Evolutionary conservation across 2,113 vertebrate species (phyloP).

Genomic region (Hassar affinis): DNA sequence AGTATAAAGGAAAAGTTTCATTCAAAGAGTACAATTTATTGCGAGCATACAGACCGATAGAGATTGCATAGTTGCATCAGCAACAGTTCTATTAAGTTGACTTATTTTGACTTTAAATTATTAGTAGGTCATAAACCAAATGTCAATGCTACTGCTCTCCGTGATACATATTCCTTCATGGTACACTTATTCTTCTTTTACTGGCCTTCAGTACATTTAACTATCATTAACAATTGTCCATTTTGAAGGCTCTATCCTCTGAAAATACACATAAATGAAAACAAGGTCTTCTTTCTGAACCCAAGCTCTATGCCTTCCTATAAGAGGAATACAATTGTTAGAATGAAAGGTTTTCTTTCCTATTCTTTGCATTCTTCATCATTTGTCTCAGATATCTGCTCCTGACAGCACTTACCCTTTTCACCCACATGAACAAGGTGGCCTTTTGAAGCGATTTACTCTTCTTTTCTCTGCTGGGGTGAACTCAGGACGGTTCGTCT

Average conservation of each 20-base stretch:
- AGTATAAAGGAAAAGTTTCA: constrained; percentile 17
- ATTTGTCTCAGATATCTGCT: constrained; percentile 19
- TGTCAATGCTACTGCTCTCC: constrained; percentile 43
- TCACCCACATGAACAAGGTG: constrained; percentile 8
- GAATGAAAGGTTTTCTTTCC: constrained; percentile 37
- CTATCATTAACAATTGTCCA: background rate
- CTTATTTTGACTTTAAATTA: constrained; percentile 22
- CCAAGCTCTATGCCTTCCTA: constrained; percentile 30
- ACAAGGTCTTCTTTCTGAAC: background rate
- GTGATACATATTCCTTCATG: constrained; percentile 25
- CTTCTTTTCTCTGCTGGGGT: constrained; percentile 17
- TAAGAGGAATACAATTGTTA: constrained; percentile 53
- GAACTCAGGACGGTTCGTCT: constrained; percentile 41
- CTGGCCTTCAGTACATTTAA: constrained; percentile 7
- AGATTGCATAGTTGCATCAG: constrained; percentile 16
- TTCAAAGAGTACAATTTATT: constrained; percentile 37
- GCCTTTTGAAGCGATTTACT: constrained; percentile 35
- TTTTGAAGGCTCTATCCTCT: background rate
- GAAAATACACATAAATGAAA: constrained; percentile 1
- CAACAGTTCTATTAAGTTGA: constrained; percentile 32
- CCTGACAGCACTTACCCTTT: constrained; percentile 26
- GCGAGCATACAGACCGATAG: constrained; percentile 21
- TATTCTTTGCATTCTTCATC: constrained; percentile 58
- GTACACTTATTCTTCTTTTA: background rate
- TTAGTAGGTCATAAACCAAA: constrained; percentile 45